Evolutionary conservation across 2,888 invertebrate genomes (phyloP).

Genomic region (Saturnia japonica): DNA sequence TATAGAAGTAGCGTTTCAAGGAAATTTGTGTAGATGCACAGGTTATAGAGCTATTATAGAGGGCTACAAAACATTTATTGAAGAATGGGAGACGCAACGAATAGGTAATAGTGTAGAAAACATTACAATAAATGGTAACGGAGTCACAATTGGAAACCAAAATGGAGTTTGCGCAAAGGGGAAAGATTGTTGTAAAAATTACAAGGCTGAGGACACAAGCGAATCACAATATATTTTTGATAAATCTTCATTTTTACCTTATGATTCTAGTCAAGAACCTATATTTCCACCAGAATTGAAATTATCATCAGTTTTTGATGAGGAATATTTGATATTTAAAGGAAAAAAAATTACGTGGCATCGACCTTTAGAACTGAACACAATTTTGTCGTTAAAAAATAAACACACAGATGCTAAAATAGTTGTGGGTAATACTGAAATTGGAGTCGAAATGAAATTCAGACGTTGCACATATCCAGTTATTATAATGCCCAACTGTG

Average conservation of each 20-base stretch:
- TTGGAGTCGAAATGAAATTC: slow-evolving; percentile 92
- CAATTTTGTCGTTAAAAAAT: slow-evolving; percentile 85
- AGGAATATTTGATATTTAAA: slow-evolving; percentile 73
- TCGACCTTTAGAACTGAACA: slow-evolving; percentile 83
- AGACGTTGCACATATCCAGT: slow-evolving; percentile 88
- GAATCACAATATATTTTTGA: slow-evolving; percentile 82
- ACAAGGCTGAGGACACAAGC: slow-evolving; percentile 57
- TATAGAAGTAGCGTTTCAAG: slow-evolving; percentile 89
- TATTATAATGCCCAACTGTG: slow-evolving; percentile 92
- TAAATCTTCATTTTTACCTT: slow-evolving; percentile 84
- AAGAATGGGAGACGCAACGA: slow-evolving; percentile 84
- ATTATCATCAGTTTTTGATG: slow-evolving; percentile 82
- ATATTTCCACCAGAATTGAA: slow-evolving; percentile 92
- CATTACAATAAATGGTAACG: slow-evolving; percentile 34
- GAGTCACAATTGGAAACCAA: slow-evolving; percentile 34
- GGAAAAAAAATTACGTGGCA: slow-evolving; percentile 85
- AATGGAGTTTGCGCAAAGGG: slow-evolving; percentile 81
- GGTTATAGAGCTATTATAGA: slow-evolving; percentile 94
- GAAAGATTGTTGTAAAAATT: slow-evolving; percentile 84
- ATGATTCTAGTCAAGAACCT: slow-evolving; percentile 89
- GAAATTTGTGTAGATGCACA: slow-evolving; percentile 91
- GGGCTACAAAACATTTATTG: slow-evolving; percentile 89
- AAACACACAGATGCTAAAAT: slow-evolving; percentile 86
- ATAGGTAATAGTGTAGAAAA: slow-evolving; percentile 40
- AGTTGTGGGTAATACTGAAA: slow-evolving; percentile 91